A percentile compares a stretch with the other conserved stretches of the same genome.
Evolutionary conservation across 2,888 invertebrate genomes (phyloP).

Genomic region (Lamellibrachia satsuma): DNA sequence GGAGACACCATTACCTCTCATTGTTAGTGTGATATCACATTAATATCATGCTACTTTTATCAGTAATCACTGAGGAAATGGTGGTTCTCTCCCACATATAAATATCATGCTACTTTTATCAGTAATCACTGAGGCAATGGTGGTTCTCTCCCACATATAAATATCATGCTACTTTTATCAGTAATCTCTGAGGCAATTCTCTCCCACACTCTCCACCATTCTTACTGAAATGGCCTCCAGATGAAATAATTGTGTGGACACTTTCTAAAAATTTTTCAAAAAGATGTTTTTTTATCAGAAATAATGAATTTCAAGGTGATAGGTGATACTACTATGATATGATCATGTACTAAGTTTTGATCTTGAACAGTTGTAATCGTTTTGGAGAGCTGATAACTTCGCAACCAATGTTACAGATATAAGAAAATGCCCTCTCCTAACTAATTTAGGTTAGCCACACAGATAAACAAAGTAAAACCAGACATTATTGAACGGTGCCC

Average conservation of each 20-base stretch:
- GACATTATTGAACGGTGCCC: background rate
- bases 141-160: background rate
- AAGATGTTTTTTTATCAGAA: no score
- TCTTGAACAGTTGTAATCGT: no score
- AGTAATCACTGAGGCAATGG: background rate
- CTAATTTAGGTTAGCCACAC: background rate
- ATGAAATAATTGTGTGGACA: no score
- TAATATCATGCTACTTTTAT: conserved; percentile 9
- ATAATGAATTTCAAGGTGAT: no score
- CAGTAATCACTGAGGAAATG: background rate
- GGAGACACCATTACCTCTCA: background rate
- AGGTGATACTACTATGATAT: no score
- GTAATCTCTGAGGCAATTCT: background rate
- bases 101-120: conserved; percentile 9
- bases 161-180: conserved; percentile 9
- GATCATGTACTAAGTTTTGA: no score
- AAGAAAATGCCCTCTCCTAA: background rate
- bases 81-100: background rate
- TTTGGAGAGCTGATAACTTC: background rate
- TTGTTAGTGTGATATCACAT: conserved; percentile 2
- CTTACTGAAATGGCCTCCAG: no score
- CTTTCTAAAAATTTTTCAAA: no score
- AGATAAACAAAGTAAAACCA: background rate
- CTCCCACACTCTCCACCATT: background rate
- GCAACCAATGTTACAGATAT: background rate